Evolutionary conservation across 1,140 invertebrate species (phyloP).

Genomic region (Drosophila saltans): DNA sequence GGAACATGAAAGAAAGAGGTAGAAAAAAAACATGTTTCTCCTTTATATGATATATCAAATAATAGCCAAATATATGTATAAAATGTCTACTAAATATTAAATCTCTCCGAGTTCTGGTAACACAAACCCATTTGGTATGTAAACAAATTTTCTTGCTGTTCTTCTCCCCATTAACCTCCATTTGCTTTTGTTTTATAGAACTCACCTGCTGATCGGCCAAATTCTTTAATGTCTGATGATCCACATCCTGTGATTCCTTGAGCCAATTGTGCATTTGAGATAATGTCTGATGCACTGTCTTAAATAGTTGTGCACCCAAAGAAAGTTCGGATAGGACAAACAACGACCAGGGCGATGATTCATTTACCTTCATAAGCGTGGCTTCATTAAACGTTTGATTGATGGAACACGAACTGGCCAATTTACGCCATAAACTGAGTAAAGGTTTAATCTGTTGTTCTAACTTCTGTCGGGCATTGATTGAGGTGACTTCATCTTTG

Average conservation of each 20-base stretch:
- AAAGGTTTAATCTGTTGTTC: conserved; percentile 87
- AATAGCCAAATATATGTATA: no score
- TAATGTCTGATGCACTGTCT: conserved; percentile 66
- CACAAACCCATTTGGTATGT: no score
- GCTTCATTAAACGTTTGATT: conserved; percentile 48
- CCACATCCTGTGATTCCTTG: conserved; percentile 59
- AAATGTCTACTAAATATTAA: no score
- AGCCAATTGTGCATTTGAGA: conserved; percentile 62
- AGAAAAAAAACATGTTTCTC: no score
- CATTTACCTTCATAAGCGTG: conserved; percentile 79
- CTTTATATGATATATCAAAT: no score
- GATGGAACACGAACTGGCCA: conserved; percentile 84
- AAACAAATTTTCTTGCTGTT: background rate
- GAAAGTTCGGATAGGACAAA: conserved; percentile 82
- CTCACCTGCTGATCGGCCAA: conserved; percentile 85
- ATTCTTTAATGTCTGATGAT: conserved; percentile 37
- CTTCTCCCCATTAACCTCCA: background rate
- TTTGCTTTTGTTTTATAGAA: background rate
- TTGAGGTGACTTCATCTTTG: background rate
- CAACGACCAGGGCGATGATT: conserved; percentile 85
- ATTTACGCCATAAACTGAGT: conserved; percentile 90
- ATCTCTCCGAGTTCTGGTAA: no score
- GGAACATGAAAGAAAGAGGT: no score
- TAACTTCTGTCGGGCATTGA: conserved; percentile 75
- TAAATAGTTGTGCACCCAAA: conserved; percentile 53